Evolutionary conservation across 2,888 invertebrate genomes (phyloP), one percentile per base, ranked within the genome.

Genomic region (Thecocarcelia acutangulata): DNA sequence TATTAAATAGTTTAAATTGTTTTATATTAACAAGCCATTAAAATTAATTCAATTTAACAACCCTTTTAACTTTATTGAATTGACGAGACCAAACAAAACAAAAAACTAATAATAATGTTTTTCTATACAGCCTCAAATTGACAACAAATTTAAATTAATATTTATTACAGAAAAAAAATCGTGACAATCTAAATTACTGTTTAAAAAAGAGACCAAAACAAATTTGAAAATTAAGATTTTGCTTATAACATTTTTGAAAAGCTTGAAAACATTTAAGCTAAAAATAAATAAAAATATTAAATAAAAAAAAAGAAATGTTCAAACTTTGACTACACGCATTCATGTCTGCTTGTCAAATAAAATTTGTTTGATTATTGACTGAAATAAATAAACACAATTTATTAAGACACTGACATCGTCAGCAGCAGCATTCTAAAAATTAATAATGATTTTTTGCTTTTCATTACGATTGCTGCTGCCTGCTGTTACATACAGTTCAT

Each of bases 1-100:
- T 42, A 56, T 56, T 28, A 66, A 66, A 48, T 74, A 74, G 48
- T 59, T 66, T 24, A 6, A 48, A 58, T 28, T 75, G 28, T 40
- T 75, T 40, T 28, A 21, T 66, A 46, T 58, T 33, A 58, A 58
- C 56, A 68, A 52, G 59, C 21, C 63, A 70, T 64, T 70, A 64
- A 63, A 70, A 76, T 70, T 70, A 70, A 77, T 77, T 77, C 19
- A 58, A 64, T 77, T 77, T 63, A 12, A 24, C 40, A 48, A 15
- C 12, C 63, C 40, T 54, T 69, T 69, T 21, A 66, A 28, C 15
- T 21, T 68, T 37, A 28, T 66, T 28, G 48, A 50, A 46, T 50
- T 63, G 33, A 2, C 13, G 17, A 37, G 37, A 0, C 17, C 28
- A 54, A 37, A 33, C 0, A 13, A 46, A 40, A 1, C 2, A 12